Conservation (phyloP, 1,140 invertebrate genomes). For the Sarcophaga peregrina region DNA sequence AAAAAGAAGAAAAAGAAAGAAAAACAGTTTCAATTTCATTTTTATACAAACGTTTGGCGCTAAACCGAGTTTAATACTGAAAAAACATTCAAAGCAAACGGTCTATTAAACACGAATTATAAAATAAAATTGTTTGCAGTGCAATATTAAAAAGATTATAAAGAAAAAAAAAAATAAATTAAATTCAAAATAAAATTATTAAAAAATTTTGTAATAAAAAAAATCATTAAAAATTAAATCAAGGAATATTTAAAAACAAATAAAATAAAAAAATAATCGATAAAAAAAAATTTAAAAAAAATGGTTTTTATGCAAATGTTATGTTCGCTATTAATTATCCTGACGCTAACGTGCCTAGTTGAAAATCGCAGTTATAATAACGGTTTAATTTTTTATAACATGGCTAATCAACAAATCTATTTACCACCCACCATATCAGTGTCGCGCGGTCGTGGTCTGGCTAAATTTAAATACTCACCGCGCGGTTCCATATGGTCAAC, state of each 20-base stretch:
- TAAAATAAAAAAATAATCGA: too few species aligned
- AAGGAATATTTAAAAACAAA: neutral
- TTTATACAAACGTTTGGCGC: constrained; percentile 61
- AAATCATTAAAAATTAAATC: constrained; percentile 15
- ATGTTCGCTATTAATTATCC: constrained; percentile 26
- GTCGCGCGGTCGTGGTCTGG: constrained; percentile 57
- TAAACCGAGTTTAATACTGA: constrained; percentile 61
- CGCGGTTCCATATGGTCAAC: constrained; percentile 63
- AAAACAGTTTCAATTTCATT: constrained; percentile 63
- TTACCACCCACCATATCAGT: constrained; percentile 61
- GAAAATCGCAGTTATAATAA: constrained; percentile 59
- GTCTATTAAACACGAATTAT: constrained; percentile 43
- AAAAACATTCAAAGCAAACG: constrained; percentile 59
- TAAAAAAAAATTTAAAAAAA: constrained; percentile 36
- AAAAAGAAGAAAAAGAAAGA: neutral
- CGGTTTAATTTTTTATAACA: constrained; percentile 60
- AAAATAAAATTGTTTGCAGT: too few species aligned
- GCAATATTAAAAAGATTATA: constrained; percentile 29
- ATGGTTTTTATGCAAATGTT: constrained; percentile 23
- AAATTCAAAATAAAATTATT: constrained; percentile 35
- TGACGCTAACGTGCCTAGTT: constrained; percentile 8
- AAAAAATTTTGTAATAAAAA: constrained; percentile 31
- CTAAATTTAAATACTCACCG: constrained; percentile 58
- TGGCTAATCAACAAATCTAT: constrained; percentile 52
- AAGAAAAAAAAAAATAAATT: constrained; percentile 1